phyloP scores from a whole-genome alignment of 2,888 invertebrate genomes.

The Machimus rusticus region DNA sequence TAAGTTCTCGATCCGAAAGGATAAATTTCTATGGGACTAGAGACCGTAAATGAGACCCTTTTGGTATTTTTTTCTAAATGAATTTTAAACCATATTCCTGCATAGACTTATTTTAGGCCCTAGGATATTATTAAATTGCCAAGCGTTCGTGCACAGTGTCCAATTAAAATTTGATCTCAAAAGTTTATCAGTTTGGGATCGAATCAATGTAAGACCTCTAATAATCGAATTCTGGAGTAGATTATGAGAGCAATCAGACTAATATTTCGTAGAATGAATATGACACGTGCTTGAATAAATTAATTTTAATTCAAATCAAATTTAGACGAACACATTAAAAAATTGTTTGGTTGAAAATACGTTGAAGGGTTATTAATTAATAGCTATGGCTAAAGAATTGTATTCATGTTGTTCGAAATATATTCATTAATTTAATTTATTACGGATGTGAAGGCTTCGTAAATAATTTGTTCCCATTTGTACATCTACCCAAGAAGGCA shows the following conservation, averaged over 20 bases:
- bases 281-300: neutral
- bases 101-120: neutral
- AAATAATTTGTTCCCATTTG: too few relatives aligned
- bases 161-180: neutral
- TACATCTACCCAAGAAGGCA: too few relatives aligned
- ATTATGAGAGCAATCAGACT: neutral
- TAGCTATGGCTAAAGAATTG: too few relatives aligned
- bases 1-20: neutral
- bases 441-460: too few relatives aligned
- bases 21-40: neutral
- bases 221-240: neutral
- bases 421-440: too few relatives aligned
- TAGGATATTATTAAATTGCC: neutral
- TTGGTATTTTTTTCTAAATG: neutral
- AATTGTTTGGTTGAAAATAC: too few relatives aligned
- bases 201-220: neutral
- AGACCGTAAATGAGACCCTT: neutral
- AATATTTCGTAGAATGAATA: neutral
- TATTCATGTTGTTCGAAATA: too few relatives aligned
- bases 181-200: neutral
- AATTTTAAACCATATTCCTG: neutral
- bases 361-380: too few relatives aligned
- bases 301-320: neutral
- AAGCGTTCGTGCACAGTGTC: neutral
- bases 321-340: neutral